Evolutionary conservation across 2,113 vertebrate species (phyloP).

Genomic region (Phrynocephalus versicolor): DNA sequence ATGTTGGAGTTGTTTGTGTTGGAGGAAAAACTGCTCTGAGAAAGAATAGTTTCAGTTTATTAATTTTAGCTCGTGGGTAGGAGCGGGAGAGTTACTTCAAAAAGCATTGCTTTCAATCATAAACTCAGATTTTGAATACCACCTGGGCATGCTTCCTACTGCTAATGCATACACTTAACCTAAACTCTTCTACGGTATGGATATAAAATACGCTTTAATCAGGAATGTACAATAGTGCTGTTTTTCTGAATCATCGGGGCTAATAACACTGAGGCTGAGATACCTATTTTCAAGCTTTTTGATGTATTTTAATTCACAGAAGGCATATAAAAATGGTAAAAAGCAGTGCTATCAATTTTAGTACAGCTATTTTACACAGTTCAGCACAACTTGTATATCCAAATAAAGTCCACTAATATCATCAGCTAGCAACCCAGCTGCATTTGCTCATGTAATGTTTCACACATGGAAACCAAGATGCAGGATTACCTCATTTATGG

Average conservation of each 20-base stretch:
- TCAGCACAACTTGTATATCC: slow-evolving; percentile 66
- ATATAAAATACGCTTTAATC: slow-evolving; percentile 51
- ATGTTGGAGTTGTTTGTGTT: background rate
- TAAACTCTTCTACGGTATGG: slow-evolving; percentile 52
- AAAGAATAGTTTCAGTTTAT: background rate
- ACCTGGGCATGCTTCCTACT: slow-evolving; percentile 48
- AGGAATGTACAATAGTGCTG: slow-evolving; percentile 43
- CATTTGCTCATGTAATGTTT: slow-evolving; percentile 84
- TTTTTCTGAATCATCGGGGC: slow-evolving; percentile 37
- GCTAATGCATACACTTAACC: slow-evolving; percentile 50
- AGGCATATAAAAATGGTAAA: slow-evolving; percentile 58
- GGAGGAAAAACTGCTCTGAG: background rate
- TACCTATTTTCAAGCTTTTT: background rate
- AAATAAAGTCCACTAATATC: slow-evolving; percentile 68
- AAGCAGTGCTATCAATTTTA: slow-evolving; percentile 63
- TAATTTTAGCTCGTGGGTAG: background rate
- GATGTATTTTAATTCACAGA: slow-evolving; percentile 50
- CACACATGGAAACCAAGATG: slow-evolving; percentile 79
- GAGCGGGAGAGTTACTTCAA: too few species aligned
- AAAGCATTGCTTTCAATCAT: slow-evolving; percentile 33
- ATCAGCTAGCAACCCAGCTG: slow-evolving; percentile 73
- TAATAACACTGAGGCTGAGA: slow-evolving; percentile 22
- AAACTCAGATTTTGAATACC: slow-evolving; percentile 33
- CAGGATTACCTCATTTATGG: slow-evolving; percentile 84
- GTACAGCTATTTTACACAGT: slow-evolving; percentile 68